Percentiles rank a stretch among this genome's conserved stretches.
Conservation (phyloP, 2,797 vertebrate genomes). For the Rousettus madagascariensis region DNA sequence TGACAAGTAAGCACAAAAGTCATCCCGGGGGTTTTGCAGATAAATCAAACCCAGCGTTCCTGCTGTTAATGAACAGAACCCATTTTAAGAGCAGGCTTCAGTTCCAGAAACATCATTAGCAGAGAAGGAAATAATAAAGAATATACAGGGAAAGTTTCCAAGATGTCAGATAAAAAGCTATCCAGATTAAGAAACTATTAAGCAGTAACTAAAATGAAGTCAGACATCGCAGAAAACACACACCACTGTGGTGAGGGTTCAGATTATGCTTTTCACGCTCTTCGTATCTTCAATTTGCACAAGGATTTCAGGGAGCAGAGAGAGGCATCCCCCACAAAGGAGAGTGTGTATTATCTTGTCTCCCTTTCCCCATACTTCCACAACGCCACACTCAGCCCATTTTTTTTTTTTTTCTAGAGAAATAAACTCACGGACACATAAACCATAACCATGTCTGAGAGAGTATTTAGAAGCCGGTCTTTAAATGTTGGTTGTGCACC, state of each 20-base stretch:
- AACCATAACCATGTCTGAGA: background rate
- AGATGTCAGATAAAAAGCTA: constrained; percentile 1
- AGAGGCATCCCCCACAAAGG: background rate
- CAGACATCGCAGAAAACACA: background rate
- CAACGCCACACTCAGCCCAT: background rate
- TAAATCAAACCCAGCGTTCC: constrained; percentile 57
- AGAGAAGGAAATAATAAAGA: background rate
- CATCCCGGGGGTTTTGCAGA: constrained; percentile 61
- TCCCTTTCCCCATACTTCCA: background rate
- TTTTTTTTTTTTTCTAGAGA: background rate
- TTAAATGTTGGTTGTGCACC: background rate
- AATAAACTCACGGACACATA: background rate
- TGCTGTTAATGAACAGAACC: constrained; percentile 54
- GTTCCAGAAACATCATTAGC: constrained; percentile 53
- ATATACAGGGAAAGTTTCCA: background rate
- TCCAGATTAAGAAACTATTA: constrained; percentile 12
- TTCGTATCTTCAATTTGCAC: background rate
- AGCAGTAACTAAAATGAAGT: background rate
- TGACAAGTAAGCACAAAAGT: constrained; percentile 71
- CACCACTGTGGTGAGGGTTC: too few relatives aligned
- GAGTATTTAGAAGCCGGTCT: background rate
- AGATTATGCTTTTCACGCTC: background rate
- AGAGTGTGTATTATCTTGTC: background rate
- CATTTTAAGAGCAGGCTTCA: background rate
- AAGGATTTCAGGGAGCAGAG: background rate